Evolutionary conservation across 2,113 vertebrate species (phyloP).

Genomic region (Rhinopomastus cyanomelas): DNA sequence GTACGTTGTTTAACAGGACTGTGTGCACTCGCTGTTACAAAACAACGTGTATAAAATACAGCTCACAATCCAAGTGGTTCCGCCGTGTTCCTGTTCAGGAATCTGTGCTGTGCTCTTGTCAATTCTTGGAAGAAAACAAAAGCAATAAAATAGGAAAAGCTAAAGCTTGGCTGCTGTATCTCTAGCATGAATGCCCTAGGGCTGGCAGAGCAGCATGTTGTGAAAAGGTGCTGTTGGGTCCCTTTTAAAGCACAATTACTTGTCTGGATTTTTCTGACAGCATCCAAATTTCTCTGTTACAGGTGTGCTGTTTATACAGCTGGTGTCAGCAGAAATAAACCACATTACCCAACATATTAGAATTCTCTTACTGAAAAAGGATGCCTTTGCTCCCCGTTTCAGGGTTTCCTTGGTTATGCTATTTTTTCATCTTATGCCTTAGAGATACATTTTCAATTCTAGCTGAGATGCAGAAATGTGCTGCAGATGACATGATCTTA

Average conservation of each 20-base stretch:
- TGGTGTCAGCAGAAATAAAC: neutral
- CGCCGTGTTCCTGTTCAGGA: neutral
- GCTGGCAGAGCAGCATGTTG: neutral
- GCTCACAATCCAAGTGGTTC: neutral
- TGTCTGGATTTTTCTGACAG: neutral
- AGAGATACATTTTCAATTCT: neutral
- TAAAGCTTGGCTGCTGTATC: neutral
- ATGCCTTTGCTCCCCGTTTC: neutral
- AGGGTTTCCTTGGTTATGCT: neutral
- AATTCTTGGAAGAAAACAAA: neutral
- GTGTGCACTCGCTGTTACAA: neutral
- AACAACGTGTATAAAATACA: accelerated
- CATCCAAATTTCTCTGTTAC: neutral
- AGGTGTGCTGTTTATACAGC: neutral
- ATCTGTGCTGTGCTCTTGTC: neutral
- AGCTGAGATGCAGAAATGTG: neutral
- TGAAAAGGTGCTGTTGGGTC: neutral
- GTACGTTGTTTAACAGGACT: neutral
- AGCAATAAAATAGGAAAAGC: neutral
- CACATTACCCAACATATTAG: neutral
- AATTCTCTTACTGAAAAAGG: neutral
- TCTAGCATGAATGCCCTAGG: neutral
- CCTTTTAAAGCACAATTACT: neutral
- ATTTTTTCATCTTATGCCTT: neutral
- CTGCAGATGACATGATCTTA: neutral